A percentile compares a stretch with the other conserved stretches of the same genome.
Evolutionary conservation across 1,140 invertebrate species (phyloP).

Genomic region (Colletes latitarsis): DNA sequence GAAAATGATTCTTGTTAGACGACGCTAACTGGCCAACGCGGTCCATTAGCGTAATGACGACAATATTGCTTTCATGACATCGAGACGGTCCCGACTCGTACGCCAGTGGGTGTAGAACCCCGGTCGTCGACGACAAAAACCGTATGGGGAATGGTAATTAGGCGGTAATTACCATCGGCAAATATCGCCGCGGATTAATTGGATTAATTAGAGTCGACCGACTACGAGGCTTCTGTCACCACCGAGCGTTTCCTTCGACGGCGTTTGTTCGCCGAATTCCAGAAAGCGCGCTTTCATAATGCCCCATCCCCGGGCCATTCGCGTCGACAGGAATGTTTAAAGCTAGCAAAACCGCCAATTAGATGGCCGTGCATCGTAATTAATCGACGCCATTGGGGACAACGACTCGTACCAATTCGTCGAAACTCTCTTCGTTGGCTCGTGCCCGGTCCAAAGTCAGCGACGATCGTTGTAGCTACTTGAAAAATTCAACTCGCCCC

Average conservation of each 20-base stretch:
- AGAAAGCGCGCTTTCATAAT: conserved; percentile 20
- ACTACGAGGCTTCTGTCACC: conserved; percentile 15
- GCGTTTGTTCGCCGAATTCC: neutral
- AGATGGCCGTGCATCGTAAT: conserved; percentile 21
- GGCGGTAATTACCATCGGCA: conserved; percentile 53
- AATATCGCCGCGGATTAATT: conserved; percentile 59
- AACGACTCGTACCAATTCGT: no score
- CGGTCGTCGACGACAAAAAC: conserved; percentile 46
- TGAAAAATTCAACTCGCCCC: conserved; percentile 43
- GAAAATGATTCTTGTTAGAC: conserved; percentile 48
- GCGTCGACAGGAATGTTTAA: neutral
- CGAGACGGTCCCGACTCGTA: conserved; percentile 19
- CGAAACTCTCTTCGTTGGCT: neutral
- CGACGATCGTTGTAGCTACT: neutral
- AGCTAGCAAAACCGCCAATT: conserved; percentile 16
- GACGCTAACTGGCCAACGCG: conserved; percentile 21
- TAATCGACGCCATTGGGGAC: neutral
- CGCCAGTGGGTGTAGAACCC: neutral
- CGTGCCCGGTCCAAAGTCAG: neutral
- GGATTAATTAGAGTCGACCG: conserved; percentile 63
- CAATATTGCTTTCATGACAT: conserved; percentile 50
- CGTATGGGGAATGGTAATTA: conserved; percentile 55
- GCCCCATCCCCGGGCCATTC: neutral
- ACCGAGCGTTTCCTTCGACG: conserved; percentile 3
- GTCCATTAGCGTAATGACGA: conserved; percentile 61